These are phyloP conservation scores for Macrophya annulata DNA, from an alignment of 2,888 invertebrate genomes.

Conservation along the genomic window DNA sequence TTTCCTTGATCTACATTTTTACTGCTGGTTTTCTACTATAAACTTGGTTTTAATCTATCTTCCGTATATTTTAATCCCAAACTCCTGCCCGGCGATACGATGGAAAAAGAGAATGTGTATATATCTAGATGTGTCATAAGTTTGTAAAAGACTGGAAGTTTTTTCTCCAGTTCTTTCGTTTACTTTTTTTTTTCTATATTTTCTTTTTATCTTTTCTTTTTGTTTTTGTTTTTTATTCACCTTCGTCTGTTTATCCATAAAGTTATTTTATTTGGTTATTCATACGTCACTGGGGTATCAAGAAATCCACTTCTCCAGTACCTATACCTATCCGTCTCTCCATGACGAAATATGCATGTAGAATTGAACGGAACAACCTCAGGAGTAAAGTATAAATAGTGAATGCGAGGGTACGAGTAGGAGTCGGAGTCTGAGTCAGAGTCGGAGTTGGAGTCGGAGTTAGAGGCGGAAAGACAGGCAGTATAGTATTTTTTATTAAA, in stretches of 20 bases:
- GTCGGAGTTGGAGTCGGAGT: not conserved
- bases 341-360: conserved; percentile 11
- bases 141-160: not conserved
- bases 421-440: not conserved
- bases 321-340: not conserved
- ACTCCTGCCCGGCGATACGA: not conserved
- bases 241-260: not conserved
- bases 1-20: conserved; percentile 32
- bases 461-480: conserved; percentile 1
- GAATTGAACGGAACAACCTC: conserved; percentile 30
- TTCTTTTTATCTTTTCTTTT: too few relatives aligned
- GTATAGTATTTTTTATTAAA: conserved; percentile 9
- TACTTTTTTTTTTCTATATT: not conserved
- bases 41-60: conserved; percentile 1
- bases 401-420: not conserved
- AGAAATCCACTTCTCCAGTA: conserved; percentile 1
- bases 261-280: conserved; percentile 7
- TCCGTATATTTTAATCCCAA: conserved; percentile 5
- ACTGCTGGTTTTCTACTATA: not conserved
- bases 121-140: not conserved
- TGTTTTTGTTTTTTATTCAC: not conserved
- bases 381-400: conserved; percentile 33
- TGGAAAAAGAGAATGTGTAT: not conserved
- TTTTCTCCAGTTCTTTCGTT: not conserved
- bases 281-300: conserved; percentile 24